phyloP scores from a whole-genome alignment of 2,113 vertebrate genomes.

The Macrotus californicus region DNA sequence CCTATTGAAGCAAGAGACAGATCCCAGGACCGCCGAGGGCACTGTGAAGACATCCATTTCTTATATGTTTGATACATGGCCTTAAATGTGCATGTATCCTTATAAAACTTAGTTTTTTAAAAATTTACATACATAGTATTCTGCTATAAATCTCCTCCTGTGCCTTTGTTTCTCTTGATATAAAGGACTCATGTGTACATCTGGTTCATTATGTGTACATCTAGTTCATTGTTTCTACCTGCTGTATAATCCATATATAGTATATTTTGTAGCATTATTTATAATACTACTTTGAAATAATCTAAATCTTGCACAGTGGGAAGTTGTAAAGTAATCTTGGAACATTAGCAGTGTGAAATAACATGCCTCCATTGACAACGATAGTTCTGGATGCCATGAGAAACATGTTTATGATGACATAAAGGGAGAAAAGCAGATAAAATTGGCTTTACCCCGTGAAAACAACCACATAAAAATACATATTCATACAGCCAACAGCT shows the following conservation, averaged over 20 bases:
- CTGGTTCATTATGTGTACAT: neutral
- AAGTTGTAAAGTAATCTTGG: neutral
- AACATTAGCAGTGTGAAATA: neutral
- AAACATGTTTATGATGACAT: neutral
- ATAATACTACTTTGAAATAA: slow-evolving; percentile 11
- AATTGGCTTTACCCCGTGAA: neutral
- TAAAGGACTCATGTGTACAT: neutral
- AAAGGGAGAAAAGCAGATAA: neutral
- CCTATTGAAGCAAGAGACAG: too few species aligned
- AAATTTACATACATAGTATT: neutral
- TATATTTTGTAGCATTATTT: neutral
- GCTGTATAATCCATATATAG: neutral
- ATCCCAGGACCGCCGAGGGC: too few species aligned
- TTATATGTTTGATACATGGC: neutral
- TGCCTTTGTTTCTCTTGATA: neutral
- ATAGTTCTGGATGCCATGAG: neutral
- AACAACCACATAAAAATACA: slow-evolving; percentile 14
- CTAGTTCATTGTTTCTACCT: neutral
- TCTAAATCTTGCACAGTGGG: neutral
- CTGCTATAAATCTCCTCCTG: neutral
- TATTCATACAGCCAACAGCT: neutral
- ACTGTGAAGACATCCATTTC: neutral
- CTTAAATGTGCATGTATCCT: neutral
- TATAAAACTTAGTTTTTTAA: neutral
- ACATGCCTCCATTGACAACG: neutral